Base-by-base conservation (phyloP, 2,113 vertebrate genomes). In the Brachirus orientalis region DNA sequence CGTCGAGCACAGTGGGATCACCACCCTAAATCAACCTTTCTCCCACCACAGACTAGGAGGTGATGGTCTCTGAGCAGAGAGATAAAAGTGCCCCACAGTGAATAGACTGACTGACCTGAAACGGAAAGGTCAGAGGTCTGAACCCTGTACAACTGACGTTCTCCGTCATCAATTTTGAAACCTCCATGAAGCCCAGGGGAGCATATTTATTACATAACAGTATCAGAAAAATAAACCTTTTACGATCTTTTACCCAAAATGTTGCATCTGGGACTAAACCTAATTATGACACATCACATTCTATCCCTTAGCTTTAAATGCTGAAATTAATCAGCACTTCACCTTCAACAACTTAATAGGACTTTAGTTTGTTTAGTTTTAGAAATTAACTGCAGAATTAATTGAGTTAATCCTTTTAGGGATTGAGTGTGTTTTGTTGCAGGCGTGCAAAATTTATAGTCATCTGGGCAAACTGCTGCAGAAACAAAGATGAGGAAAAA, bases 121-220 rank as follows among this genome's bases (percentile, higher is more conserved):
- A 33, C 10, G 10, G 7, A 61, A 18, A 50, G 67, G 62, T 77
- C 54, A 71, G 28, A 35, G 37, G 28, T 74, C 53, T 66, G 60
- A 65, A 36, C 41, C 37, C 7, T 37, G 22, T 43, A n/a, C 10
- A 8, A 20, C 1, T n/a, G 7, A 41, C 44, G 59, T 28, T 28
- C n/a, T n/a, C n/a, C n/a, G n/a, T n/a, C n/a, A n/a, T n/a, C n/a
- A n/a, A n/a, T n/a, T 28, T 28, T 4, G 6, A 28, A 28, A 28
- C 28, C 28, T 28, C 28, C 6, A 3, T 28, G 28, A 28, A 28
- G 3, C 28, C n/a, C n/a, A n/a, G n/a, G n/a, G n/a, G n/a, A n/a
- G n/a, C n/a, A n/a, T n/a, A n/a, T n/a, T n/a, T n/a, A n/a, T n/a
- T n/a, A n/a, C n/a, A n/a, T n/a, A 28, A 28, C 28, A 28, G 28